Evolutionary conservation across 1,140 invertebrate species (phyloP).

Genomic region (Dinoponera quadriceps): DNA sequence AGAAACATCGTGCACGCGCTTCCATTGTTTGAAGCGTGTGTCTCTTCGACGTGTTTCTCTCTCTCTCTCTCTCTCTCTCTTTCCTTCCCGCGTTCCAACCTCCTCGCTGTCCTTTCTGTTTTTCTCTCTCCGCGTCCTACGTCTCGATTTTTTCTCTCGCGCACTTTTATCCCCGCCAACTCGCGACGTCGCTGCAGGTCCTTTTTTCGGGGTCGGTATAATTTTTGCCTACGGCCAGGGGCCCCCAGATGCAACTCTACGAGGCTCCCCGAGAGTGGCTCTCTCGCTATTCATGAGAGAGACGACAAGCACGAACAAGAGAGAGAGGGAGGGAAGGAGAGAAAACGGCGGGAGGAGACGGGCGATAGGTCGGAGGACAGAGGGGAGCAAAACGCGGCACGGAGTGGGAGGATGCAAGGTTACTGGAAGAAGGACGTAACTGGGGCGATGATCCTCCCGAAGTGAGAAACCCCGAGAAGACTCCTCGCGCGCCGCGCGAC

Average conservation of each 20-base stretch:
- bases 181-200: conserved; percentile 48
- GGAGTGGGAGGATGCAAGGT: conserved; percentile 75
- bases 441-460: conserved; percentile 79
- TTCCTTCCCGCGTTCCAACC: conserved; percentile 31
- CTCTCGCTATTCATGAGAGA: conserved; percentile 27
- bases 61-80: conserved; percentile 56
- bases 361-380: conserved; percentile 46
- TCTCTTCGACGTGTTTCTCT: conserved; percentile 69
- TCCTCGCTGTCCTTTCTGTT: conserved; percentile 15
- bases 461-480: conserved; percentile 36
- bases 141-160: conserved; percentile 61
- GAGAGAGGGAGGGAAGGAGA: conserved; percentile 16
- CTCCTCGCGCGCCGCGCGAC: conserved; percentile 64
- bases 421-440: conserved; percentile 81
- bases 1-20: conserved; percentile 81
- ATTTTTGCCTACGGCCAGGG: conserved; percentile 75
- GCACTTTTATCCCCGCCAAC: conserved; percentile 65
- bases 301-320: not conserved
- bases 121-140: not conserved
- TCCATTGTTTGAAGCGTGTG: conserved; percentile 84
- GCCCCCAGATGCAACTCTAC: conserved; percentile 59
- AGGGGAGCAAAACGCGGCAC: conserved; percentile 57
- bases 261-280: not conserved
- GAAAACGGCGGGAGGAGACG: conserved; percentile 6
- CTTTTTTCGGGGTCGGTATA: conserved; percentile 69